A percentile compares a stretch with the other conserved stretches of the same genome.
These are phyloP conservation scores for Rhadinocentrus ornatus DNA, from an alignment of 2,797 vertebrate species.

Conservation along the genomic window DNA sequence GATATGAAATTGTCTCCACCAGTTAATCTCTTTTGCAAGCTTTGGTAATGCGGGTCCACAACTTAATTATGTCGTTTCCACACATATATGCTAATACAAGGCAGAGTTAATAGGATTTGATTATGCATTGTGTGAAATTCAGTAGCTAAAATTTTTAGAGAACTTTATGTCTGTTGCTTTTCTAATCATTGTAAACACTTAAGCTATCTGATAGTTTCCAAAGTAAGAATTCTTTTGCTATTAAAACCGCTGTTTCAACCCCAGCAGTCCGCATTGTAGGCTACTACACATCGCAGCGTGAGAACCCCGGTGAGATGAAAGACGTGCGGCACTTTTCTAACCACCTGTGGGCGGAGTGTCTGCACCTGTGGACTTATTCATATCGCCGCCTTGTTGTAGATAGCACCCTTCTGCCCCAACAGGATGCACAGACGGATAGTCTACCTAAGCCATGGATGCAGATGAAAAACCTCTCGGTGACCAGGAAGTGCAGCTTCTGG, in stretches of 20 bases:
- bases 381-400: background rate
- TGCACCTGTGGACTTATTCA: conserved; percentile 59
- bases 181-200: background rate
- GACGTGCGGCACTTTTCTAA: background rate
- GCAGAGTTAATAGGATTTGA: no score
- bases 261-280: background rate
- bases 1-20: no score
- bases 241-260: conserved; percentile 40
- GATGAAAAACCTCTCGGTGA: conserved; percentile 25
- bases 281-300: conserved; percentile 13
- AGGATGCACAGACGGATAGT: conserved; percentile 22
- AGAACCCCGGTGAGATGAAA: conserved; percentile 64
- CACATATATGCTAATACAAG: no score
- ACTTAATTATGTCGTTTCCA: no score
- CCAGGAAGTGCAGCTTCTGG: conserved; percentile 38
- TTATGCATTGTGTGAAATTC: background rate
- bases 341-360: conserved; percentile 65
- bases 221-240: conserved; percentile 7
- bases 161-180: background rate
- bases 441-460: conserved; percentile 50
- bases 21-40: no score
- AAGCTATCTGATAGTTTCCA: conserved; percentile 40
- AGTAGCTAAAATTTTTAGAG: background rate
- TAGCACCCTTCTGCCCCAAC: background rate
- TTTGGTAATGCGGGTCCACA: no score